phyloP scores from a whole-genome alignment of 2,113 vertebrate species.

The Natator depressus region DNA sequence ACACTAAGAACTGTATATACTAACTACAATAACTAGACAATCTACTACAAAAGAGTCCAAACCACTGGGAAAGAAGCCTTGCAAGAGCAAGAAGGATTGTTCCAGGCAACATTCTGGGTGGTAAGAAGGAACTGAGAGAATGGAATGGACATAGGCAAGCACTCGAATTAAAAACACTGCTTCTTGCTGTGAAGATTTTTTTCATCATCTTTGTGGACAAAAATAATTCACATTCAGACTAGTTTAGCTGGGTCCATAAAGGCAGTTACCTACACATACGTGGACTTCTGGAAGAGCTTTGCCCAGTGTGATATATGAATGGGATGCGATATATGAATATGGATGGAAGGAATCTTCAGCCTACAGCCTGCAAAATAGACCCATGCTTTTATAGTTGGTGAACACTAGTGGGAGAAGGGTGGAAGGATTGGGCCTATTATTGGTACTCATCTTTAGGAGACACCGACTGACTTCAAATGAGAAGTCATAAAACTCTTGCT shows the following conservation, averaged over 20 bases:
- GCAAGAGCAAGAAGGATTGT: too few species aligned
- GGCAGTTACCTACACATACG: background rate
- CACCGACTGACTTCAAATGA: background rate
- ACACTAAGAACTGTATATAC: too few species aligned
- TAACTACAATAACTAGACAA: too few species aligned
- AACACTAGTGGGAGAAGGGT: background rate
- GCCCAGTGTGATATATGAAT: background rate
- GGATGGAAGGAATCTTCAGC: background rate
- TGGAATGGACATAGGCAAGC: too few species aligned
- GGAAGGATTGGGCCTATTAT: background rate
- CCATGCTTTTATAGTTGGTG: background rate
- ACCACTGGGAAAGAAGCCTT: too few species aligned
- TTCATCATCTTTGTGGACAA: background rate
- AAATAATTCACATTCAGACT: too few species aligned
- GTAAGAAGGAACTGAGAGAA: too few species aligned
- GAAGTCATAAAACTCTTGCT: background rate
- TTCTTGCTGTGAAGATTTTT: background rate
- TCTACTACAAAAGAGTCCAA: too few species aligned
- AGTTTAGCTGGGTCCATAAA: background rate
- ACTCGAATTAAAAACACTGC: background rate
- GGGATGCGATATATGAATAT: background rate
- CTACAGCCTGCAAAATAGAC: background rate
- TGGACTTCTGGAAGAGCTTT: background rate
- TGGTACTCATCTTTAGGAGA: background rate
- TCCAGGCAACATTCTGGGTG: too few species aligned